These are phyloP conservation scores for Threskiornis aethiopicus DNA, from an alignment of 2,797 vertebrate genomes.

Conservation along the genomic window DNA sequence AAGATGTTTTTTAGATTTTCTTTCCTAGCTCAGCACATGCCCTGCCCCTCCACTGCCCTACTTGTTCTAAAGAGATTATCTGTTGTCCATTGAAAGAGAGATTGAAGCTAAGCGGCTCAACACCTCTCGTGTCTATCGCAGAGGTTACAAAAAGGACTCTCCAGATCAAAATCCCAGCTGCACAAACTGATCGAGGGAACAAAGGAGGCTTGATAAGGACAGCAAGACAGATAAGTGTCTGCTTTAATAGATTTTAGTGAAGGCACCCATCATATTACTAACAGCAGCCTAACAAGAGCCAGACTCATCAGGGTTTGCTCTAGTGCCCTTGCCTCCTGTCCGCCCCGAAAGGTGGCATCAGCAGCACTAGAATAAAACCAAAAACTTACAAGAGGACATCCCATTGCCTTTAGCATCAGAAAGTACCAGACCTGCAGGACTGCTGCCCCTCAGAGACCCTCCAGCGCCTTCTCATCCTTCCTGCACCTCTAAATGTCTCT, in stretches of 20 bases:
- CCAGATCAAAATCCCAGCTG: constrained; percentile 30
- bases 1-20: background rate
- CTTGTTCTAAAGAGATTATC: constrained; percentile 85
- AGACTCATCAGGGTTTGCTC: background rate
- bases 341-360: background rate
- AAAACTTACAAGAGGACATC: background rate
- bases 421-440: background rate
- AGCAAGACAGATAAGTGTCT: background rate
- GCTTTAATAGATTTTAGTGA: background rate
- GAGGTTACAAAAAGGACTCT: constrained; percentile 64
- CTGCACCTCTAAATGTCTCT: background rate
- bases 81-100: constrained; percentile 75
- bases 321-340: background rate
- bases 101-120: constrained; percentile 89
- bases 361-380: background rate
- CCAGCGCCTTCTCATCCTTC: background rate
- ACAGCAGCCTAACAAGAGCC: background rate
- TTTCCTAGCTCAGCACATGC: background rate
- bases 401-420: background rate
- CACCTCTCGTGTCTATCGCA: constrained; percentile 59
- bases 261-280: background rate
- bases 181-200: background rate
- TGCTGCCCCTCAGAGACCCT: background rate
- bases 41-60: constrained; percentile 63
- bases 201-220: background rate